Base-by-base conservation (phyloP, 2,113 vertebrate species). In the Nettapus auritus region DNA sequence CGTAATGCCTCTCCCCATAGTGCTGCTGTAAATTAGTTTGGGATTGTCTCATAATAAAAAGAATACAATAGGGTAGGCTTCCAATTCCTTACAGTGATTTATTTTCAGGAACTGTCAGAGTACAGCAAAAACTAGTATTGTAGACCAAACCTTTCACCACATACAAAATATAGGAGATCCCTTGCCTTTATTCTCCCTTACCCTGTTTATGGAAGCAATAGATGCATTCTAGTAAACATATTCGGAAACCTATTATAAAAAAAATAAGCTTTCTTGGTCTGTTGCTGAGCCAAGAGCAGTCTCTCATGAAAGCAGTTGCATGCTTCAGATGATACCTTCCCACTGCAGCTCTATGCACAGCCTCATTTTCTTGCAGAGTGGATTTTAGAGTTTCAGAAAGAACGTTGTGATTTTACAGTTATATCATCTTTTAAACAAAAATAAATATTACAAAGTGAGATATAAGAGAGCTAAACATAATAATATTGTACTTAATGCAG, bases 401-500 rank as follows among this genome's bases (percentile, higher is more conserved):
- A 85, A 82, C 55, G 28, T n/a, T 63, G 28, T 36, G 29, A 52
- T 73, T 76, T 73, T 68, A 70, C 25, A 40, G 36, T 71, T 0
- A 2, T 19, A 73, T 53, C 21, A 8, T 36, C 46, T 76, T 50
- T 59, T 88, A 63, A 7, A 26, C 14, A 81, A 69, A 66, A 22
- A 0, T 5, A 46, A 88, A 69, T 18, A n/a, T 80, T 68, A 40
- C 29, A 7, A 79, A 75, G 22, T 34, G 28, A 94, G 33, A 71
- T 11, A 48, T 7, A 34, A 57, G 81, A 88, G 29, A 4, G 15
- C 57, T 83, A 64, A 81, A 36, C 17, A 63, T 59, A 70, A 56
- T 20, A 34, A 53, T 5, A 66, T 7, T 68, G 15, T 68, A 76
- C 0, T 0, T 19, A 59, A 93, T 34, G 22, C 7, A 85, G 28